Evolutionary conservation across 2,113 vertebrate species (phyloP), one percentile per base, ranked within the genome.

Genomic region (Myiopsitta monachus): DNA sequence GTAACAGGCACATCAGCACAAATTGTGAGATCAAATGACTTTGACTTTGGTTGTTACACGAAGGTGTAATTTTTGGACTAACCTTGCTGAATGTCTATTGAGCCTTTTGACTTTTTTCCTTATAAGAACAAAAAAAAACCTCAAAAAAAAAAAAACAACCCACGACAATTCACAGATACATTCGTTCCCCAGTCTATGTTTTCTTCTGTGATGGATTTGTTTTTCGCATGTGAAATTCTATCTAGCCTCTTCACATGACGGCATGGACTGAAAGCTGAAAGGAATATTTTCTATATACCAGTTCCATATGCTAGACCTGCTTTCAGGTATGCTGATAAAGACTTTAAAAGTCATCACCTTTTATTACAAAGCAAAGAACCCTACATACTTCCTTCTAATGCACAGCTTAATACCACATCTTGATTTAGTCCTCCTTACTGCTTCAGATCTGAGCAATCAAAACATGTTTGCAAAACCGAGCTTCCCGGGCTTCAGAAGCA

Each of bases 171-270:
- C 55, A n/a, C 55, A 57, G 33, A 57, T 28, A 44, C 9, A 46
- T 43, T 79, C 3, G 14, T 54, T 86, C 74, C 16, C n/a, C 33
- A 27, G 9, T 61, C 16, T 76, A 4, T 15, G 4, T 49, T 63
- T 67, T 68, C 38, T 72, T 36, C 39, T 44, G 26, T 19, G 75
- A 13, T 68, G 27, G 2, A 46, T 59, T 81, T 46, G 11, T 14
- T 87, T 81, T 91, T 52, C 18, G 81, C 14, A 55, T 39, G 30
- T 61, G 83, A 90, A 83, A 79, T 83, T 51, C 28, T 28, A 36
- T 3, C 41, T 47, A 41, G 8, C 5, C 7, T 69, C 15, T 75
- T 79, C 54, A 61, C 3, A 67, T 0, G 0, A 59, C 2, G 3
- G 4, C 31, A 91, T 68, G 9, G 21, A 62, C 9, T 63, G 21